phyloP scores from a whole-genome alignment of 92 coral and sea anemone genomes.

The Parazoanthus atlanticus region DNA sequence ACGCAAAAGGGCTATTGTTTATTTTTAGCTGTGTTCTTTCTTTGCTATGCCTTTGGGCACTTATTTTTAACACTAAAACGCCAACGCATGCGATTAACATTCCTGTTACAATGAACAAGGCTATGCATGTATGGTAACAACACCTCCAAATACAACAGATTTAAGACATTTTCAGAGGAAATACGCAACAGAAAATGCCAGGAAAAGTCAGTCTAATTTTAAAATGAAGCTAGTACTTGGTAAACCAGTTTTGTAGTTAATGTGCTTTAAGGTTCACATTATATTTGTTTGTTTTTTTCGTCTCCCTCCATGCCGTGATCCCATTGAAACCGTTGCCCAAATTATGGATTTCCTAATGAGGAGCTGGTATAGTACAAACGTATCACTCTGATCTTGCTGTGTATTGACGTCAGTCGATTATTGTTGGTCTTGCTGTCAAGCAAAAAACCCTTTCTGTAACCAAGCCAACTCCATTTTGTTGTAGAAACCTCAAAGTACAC shows the following conservation, averaged over 20 bases:
- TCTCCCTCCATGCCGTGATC: constrained; percentile 2
- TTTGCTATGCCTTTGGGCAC: constrained; percentile 20
- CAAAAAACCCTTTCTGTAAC: neutral
- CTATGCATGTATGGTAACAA: neutral
- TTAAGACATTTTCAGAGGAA: neutral
- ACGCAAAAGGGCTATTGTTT: constrained; percentile 28
- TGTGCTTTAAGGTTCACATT: neutral
- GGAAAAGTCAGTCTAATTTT: neutral
- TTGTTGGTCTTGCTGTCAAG: neutral
- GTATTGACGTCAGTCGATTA: constrained; percentile 36
- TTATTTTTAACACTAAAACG: constrained; percentile 25
- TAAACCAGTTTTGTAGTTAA: neutral
- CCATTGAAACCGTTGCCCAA: constrained; percentile 15
- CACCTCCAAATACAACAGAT: neutral
- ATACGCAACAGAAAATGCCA: constrained; percentile 12
- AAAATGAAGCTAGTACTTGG: neutral
- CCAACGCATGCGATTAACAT: constrained; percentile 28
- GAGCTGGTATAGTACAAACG: constrained; percentile 9
- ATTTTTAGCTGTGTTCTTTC: constrained; percentile 30
- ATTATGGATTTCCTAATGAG: constrained; percentile 12
- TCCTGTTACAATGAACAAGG: constrained; percentile 31
- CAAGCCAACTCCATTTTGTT: constrained; percentile 21
- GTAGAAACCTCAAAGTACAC: constrained; percentile 21
- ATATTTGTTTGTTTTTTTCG: constrained; percentile 9
- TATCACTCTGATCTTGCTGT: constrained; percentile 24